phyloP scores from a whole-genome alignment of 2,113 vertebrate genomes.

The Apteryx mantelli region DNA sequence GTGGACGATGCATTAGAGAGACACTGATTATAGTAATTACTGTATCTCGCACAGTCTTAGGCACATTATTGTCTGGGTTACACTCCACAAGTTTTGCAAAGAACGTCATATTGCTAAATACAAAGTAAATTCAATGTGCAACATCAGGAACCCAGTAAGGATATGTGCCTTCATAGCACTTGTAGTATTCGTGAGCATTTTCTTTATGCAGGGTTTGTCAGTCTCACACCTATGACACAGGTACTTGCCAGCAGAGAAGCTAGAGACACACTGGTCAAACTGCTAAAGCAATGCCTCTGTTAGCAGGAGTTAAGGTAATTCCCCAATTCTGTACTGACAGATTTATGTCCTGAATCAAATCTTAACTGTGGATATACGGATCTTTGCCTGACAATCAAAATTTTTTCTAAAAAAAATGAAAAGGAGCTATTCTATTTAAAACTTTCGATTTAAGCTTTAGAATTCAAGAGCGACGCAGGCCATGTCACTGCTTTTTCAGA shows the following conservation, averaged over 20 bases:
- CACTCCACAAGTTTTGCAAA: neutral
- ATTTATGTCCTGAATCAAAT: neutral
- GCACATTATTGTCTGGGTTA: neutral
- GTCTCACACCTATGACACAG: neutral
- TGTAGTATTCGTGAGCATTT: neutral
- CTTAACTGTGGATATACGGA: rapidly evolving
- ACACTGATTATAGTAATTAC: neutral
- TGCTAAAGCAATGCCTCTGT: neutral
- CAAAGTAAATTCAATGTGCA: neutral
- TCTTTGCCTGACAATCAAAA: neutral
- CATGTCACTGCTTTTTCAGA: neutral
- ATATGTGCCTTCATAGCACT: neutral
- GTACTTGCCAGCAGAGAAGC: neutral
- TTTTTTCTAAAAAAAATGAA: neutral
- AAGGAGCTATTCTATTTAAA: too few species aligned
- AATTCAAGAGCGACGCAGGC: rapidly evolving
- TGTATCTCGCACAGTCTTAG: neutral
- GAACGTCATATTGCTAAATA: neutral
- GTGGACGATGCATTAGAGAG: neutral
- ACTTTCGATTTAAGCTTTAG: neutral
- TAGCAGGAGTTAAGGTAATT: neutral
- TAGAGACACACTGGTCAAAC: neutral
- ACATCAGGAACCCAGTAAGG: neutral
- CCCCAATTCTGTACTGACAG: neutral
- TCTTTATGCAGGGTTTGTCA: neutral